These are phyloP conservation scores for Bambusicola thoracicus DNA, from an alignment of 2,113 vertebrate species.

Conservation along the genomic window DNA sequence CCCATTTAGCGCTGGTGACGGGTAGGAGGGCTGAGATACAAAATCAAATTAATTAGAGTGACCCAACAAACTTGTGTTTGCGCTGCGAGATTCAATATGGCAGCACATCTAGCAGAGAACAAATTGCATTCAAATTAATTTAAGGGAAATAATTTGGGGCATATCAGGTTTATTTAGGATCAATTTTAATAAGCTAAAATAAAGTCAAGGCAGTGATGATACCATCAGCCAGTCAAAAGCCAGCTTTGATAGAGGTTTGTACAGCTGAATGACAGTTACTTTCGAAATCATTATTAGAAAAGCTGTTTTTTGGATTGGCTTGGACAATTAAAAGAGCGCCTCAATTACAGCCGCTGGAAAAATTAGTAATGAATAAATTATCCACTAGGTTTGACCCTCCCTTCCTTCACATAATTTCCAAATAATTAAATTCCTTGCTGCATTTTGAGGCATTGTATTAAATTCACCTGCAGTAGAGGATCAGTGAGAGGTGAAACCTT, in stretches of 20 bases:
- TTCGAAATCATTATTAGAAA: constrained; percentile 33
- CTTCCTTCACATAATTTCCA: constrained; percentile 27
- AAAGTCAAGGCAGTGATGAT: constrained; percentile 59
- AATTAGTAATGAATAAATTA: constrained; percentile 69
- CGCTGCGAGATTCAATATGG: constrained; percentile 40
- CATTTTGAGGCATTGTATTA: neutral
- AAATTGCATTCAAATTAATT: constrained; percentile 74
- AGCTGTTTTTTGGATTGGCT: constrained; percentile 36
- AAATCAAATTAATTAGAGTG: constrained; percentile 75
- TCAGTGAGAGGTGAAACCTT: neutral
- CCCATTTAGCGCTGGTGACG: constrained; percentile 54
- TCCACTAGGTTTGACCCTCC: neutral
- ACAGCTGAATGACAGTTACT: constrained; percentile 57
- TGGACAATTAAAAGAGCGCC: constrained; percentile 53
- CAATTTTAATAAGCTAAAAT: constrained; percentile 78
- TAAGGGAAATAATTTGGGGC: constrained; percentile 67
- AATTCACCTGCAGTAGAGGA: neutral
- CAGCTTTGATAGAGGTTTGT: constrained; percentile 45
- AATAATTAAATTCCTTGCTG: constrained; percentile 41
- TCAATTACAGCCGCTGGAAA: constrained; percentile 56
- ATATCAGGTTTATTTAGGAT: constrained; percentile 79
- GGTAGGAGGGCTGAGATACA: constrained; percentile 52
- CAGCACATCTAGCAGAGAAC: constrained; percentile 55
- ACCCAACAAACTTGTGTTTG: constrained; percentile 66
- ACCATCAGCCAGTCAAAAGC: constrained; percentile 60